Evolutionary conservation across 2,888 invertebrate species (phyloP).

Genomic region (Cataglyphis altisquamis): DNA sequence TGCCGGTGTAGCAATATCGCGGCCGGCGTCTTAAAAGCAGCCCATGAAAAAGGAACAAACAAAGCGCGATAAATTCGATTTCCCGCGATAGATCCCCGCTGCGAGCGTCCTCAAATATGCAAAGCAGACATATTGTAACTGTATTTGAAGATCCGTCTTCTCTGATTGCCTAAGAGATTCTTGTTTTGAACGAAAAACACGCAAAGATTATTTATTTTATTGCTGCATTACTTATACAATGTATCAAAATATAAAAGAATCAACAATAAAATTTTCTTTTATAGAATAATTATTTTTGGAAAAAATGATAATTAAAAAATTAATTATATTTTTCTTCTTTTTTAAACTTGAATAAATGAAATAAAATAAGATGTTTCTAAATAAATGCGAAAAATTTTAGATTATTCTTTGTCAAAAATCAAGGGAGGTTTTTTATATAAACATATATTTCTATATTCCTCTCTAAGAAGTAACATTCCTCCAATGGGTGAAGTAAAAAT

Average conservation of each 20-base stretch:
- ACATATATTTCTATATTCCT: too few species aligned
- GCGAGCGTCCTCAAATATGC: slow-evolving; percentile 14
- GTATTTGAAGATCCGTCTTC: slow-evolving; percentile 10
- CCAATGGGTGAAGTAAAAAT: too few species aligned
- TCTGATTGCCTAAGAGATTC: not conserved
- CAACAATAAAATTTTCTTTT: slow-evolving; percentile 4
- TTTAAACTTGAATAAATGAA: not conserved
- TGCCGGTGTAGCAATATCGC: slow-evolving; percentile 18
- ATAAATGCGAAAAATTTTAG: too few species aligned
- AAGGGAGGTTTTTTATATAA: too few species aligned
- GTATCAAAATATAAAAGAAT: not conserved
- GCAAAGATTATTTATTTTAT: not conserved
- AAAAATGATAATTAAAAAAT: not conserved
- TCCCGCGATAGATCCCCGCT: slow-evolving; percentile 36
- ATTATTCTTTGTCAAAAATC: too few species aligned
- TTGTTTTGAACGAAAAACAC: not conserved
- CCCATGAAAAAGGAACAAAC: slow-evolving; percentile 39
- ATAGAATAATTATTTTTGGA: not conserved
- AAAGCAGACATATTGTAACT: slow-evolving; percentile 14
- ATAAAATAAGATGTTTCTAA: too few species aligned
- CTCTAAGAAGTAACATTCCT: too few species aligned
- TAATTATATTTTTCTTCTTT: not conserved
- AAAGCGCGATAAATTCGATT: slow-evolving; percentile 56
- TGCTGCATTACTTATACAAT: not conserved
- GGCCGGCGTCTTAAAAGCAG: slow-evolving; percentile 56